Base-by-base conservation (phyloP, 2,797 vertebrate genomes). In the Phoebastria nigripes region DNA sequence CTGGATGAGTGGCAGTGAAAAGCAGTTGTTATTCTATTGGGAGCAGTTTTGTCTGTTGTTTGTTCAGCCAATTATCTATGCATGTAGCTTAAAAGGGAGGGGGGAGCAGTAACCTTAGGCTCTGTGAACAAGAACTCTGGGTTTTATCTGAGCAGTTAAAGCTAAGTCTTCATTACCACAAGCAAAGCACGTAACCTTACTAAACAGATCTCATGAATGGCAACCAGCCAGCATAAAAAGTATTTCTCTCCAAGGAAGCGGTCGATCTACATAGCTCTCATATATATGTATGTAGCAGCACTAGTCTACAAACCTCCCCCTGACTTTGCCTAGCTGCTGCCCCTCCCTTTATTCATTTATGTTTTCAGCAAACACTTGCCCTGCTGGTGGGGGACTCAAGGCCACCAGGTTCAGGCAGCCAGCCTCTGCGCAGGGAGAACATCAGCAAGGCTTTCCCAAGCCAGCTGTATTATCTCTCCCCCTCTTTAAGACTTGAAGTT, bases 31-130 rank as follows among this genome's bases (percentile, higher is more conserved):
- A 88, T 88, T 94, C 96, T 91, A 41, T 3, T 31, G 94, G 91
- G 96, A 96, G 61, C 74, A 95, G 56, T 96, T 96, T 39, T 93
- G 82, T 85, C 94, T 90, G 82, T 55, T 94, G 92, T 96, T 96
- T 97, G 91, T 87, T 96, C 94, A 96, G 92, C 52, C 94, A 96
- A 95, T 96, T 96, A 95, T 95, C 94, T 94, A 92, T 31, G 87
- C 82, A 62, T 24, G 74, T 35, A 91, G 89, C 87, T 96, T 89
- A 71, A 87, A 87, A 82, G 69, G 29, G 47, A 72, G 63, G 65
- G 74, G 86, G 78, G 56, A 87, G 63, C 52, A 42, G 91, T 91
- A 92, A 96, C 89, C 74, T 91, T 85, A 71, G 84, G 91, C 84
- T 94, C 82, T 81, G 74, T 56, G 92, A 94, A 80, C 82, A 94